Evolutionary conservation across 2,113 vertebrate genomes (phyloP).

Genomic region (Sterna hirundo): DNA sequence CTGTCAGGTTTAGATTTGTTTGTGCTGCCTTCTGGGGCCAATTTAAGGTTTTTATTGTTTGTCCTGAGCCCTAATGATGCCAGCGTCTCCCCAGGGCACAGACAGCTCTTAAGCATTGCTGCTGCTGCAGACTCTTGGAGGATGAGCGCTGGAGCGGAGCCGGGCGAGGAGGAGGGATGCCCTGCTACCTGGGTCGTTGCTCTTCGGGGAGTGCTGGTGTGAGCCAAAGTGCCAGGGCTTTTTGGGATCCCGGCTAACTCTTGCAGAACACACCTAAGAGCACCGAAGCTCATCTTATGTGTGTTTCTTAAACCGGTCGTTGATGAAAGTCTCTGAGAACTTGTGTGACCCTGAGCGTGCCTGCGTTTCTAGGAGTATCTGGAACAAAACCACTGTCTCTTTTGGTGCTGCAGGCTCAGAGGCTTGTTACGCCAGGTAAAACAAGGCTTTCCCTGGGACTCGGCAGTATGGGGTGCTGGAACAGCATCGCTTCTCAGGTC

Average conservation of each 20-base stretch:
- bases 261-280: not conserved
- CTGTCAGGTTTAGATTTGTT: not conserved
- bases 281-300: not conserved
- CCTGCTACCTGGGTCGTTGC: not conserved
- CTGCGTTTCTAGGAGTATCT: not conserved
- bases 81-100: accelerated
- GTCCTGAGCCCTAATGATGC: not conserved
- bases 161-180: not conserved
- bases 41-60: not conserved
- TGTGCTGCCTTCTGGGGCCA: not conserved
- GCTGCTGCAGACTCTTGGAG: not conserved
- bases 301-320: not conserved
- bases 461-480: not conserved
- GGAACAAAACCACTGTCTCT: not conserved
- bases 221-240: not conserved
- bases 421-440: not conserved
- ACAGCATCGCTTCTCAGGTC: not conserved
- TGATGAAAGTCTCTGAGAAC: not conserved
- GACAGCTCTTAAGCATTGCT: not conserved
- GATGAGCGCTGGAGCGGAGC: not conserved
- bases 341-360: accelerated
- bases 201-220: not conserved
- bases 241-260: not conserved
- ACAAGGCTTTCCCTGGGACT: not conserved
- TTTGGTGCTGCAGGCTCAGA: not conserved